These are phyloP conservation scores for Artibeus jamaicensis DNA, from an alignment of 2,797 vertebrate genomes.

Conservation along the genomic window DNA sequence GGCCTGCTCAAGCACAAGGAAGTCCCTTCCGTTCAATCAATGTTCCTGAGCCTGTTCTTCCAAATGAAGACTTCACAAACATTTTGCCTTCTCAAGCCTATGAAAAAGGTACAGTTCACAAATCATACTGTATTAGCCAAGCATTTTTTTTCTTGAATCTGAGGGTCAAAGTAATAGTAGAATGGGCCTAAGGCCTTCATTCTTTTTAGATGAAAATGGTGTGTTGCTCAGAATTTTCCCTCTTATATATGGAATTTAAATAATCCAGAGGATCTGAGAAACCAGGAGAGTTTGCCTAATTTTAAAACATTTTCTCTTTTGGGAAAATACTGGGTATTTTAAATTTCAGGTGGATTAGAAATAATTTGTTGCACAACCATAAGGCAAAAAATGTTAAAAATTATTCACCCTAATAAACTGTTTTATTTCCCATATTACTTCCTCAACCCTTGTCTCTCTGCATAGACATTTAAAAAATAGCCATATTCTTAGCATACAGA, in stretches of 20 bases:
- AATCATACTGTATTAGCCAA: not conserved
- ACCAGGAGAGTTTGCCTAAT: not conserved
- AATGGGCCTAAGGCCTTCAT: not conserved
- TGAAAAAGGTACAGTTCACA: slow-evolving; percentile 86
- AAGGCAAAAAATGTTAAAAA: not conserved
- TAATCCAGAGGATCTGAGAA: not conserved
- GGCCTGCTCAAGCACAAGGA: slow-evolving; percentile 83
- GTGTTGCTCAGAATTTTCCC: not conserved
- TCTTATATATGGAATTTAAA: not conserved
- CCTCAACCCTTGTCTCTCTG: not conserved
- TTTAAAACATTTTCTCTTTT: slow-evolving; percentile 3
- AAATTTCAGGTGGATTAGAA: slow-evolving; percentile 26
- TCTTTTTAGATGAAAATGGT: not conserved
- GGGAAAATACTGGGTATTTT: slow-evolving; percentile 11
- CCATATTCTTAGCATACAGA: not conserved
- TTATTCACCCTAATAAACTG: not conserved
- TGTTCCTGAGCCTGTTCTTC: slow-evolving; percentile 88
- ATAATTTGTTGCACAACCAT: not conserved
- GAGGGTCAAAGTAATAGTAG: not conserved
- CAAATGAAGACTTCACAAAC: slow-evolving; percentile 90
- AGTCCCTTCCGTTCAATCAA: slow-evolving; percentile 86
- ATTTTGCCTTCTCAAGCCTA: slow-evolving; percentile 86
- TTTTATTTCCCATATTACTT: not conserved
- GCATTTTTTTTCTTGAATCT: not conserved
- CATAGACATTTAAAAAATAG: not conserved